These are phyloP conservation scores for Ophion ventricosus DNA, from an alignment of 2,888 invertebrate species.

Conservation along the genomic window DNA sequence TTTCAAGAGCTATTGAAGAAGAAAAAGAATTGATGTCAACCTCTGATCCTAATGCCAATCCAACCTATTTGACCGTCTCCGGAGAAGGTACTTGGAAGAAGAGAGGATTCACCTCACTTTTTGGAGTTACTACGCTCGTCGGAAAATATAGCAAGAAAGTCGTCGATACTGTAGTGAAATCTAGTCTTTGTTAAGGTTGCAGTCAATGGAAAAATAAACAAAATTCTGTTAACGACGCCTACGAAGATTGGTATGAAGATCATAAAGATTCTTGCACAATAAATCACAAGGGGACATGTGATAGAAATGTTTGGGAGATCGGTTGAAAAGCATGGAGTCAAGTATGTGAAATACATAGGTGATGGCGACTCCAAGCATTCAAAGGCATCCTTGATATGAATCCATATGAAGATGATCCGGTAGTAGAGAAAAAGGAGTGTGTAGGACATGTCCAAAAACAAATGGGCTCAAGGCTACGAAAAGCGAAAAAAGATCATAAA, in stretches of 20 bases:
- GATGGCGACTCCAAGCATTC: constrained; percentile 28
- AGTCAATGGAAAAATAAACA: too few relatives aligned
- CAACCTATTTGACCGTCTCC: constrained; percentile 45
- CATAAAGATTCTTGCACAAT: too few relatives aligned
- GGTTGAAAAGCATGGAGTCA: constrained; percentile 29
- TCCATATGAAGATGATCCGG: constrained; percentile 43
- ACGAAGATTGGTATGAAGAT: too few relatives aligned
- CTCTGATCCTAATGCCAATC: constrained; percentile 28
- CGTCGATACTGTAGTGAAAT: constrained; percentile 51
- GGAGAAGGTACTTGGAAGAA: too few relatives aligned
- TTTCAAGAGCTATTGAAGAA: constrained; percentile 29
- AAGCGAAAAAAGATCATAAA: constrained; percentile 33
- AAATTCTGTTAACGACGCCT: too few relatives aligned
- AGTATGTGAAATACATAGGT: constrained; percentile 16
- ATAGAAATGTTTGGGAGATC: constrained; percentile 52
- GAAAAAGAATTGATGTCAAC: constrained; percentile 43
- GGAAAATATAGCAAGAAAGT: constrained; percentile 45
- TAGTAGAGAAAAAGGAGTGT: constrained; percentile 36
- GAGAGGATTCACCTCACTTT: constrained; percentile 47
- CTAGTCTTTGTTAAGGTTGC: constrained; percentile 62
- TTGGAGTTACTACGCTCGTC: constrained; percentile 47
- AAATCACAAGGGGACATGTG: constrained; percentile 23
- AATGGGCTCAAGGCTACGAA: constrained; percentile 16
- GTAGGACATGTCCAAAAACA: too few relatives aligned
- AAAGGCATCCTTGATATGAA: constrained; percentile 37